Evolutionary conservation across 2,113 vertebrate genomes (phyloP).

Genomic region (Triplophysa tibetana): DNA sequence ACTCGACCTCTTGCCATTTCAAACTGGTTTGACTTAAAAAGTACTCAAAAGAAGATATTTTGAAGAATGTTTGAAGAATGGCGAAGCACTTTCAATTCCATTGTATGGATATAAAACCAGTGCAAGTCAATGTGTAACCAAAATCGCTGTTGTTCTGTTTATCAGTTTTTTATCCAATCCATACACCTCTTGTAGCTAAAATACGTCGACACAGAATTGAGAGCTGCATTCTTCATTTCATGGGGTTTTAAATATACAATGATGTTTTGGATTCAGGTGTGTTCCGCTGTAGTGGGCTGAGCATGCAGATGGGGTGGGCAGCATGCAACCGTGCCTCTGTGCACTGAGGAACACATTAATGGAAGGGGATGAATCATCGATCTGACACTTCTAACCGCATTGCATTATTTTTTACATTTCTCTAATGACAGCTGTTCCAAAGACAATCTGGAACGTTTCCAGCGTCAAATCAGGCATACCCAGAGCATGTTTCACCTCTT

Average conservation of each 20-base stretch:
- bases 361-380: slow-evolving; percentile 84
- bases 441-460: slow-evolving; percentile 87
- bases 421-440: slow-evolving; percentile 90
- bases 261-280: slow-evolving; percentile 15
- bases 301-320: slow-evolving; percentile 81
- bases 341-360: slow-evolving; percentile 86
- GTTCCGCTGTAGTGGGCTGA: slow-evolving; percentile 22
- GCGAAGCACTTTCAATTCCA: too few species aligned
- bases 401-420: slow-evolving; percentile 81
- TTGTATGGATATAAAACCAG: too few species aligned
- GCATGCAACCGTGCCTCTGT: slow-evolving; percentile 79
- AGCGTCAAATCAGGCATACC: slow-evolving; percentile 87
- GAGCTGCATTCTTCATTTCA: too few species aligned
- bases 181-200: too few species aligned
- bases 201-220: too few species aligned
- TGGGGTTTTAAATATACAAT: background rate
- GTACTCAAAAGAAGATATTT: too few species aligned
- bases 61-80: too few species aligned
- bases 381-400: slow-evolving; percentile 92
- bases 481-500: slow-evolving; percentile 62
- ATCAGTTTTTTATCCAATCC: background rate
- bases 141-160: too few species aligned
- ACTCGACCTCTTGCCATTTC: too few species aligned
- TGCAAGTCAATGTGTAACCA: too few species aligned
- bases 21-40: too few species aligned